These are phyloP conservation scores for Phyllotreta cruciferae DNA, from an alignment of 2,888 invertebrate genomes.

Conservation along the genomic window DNA sequence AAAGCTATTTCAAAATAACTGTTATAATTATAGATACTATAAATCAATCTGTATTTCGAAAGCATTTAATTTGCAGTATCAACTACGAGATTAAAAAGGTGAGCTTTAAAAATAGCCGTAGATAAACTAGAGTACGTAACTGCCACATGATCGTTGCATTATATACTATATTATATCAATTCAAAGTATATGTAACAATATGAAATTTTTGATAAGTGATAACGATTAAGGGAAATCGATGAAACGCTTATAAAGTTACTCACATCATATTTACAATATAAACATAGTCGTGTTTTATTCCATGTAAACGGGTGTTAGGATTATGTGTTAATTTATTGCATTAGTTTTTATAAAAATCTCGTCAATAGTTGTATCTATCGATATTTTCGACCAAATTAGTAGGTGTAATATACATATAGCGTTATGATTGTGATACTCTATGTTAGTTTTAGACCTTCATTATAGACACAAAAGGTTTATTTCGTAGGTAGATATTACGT, in stretches of 20 bases:
- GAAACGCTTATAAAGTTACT: constrained; percentile 23
- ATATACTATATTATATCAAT: too few species aligned
- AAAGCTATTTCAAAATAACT: too few species aligned
- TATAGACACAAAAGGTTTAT: constrained; percentile 21
- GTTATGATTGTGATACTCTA: constrained; percentile 42
- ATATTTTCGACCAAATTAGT: constrained; percentile 36
- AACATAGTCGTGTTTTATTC: constrained; percentile 7
- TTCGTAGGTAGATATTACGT: constrained; percentile 29
- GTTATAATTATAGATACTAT: too few species aligned
- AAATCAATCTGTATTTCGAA: too few species aligned
- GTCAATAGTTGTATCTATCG: constrained; percentile 1
- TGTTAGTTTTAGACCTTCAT: constrained; percentile 33
- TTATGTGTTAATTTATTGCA: constrained; percentile 8
- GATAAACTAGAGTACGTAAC: too few species aligned
- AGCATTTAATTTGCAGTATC: too few species aligned
- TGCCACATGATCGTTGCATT: too few species aligned
- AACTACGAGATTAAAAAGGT: too few species aligned
- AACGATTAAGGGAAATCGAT: constrained; percentile 25
- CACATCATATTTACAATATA: constrained; percentile 1
- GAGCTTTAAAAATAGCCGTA: too few species aligned
- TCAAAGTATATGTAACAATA: too few species aligned
- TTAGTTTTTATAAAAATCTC: not conserved
- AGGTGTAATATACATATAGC: constrained; percentile 29
- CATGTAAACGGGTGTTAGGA: constrained; percentile 13
- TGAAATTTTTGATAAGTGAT: not conserved